Percentiles rank a stretch among this genome's conserved stretches.
Evolutionary conservation across 1,140 invertebrate genomes (phyloP).

Genomic region (Aporrectodea caliginosa): DNA sequence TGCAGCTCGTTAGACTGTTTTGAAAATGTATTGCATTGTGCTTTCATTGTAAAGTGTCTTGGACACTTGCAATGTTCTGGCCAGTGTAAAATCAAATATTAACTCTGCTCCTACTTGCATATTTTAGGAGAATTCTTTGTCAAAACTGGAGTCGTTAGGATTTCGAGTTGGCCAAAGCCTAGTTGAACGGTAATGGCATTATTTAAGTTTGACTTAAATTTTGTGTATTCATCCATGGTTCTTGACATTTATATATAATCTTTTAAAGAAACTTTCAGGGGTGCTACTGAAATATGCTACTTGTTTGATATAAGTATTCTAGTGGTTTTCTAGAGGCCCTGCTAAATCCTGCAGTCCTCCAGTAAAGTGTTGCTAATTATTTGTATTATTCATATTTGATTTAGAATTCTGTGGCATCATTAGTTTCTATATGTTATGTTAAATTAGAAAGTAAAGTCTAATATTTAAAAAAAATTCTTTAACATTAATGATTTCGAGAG

Average conservation of each 20-base stretch:
- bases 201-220: conserved; percentile 1
- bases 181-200: conserved; percentile 68
- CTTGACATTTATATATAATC: background rate
- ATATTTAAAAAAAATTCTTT: background rate
- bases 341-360: background rate
- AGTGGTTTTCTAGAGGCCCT: no score
- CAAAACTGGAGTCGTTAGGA: conserved; percentile 83
- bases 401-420: no score
- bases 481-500: background rate
- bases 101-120: conserved; percentile 47
- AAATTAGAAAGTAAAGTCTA: no score
- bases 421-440: no score
- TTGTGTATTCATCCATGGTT: background rate
- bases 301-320: conserved; percentile 4
- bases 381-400: no score
- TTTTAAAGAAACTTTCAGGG: background rate
- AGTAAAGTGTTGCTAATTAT: background rate
- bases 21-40: no score
- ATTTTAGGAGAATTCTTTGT: conserved; percentile 73
- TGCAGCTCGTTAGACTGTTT: no score
- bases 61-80: no score
- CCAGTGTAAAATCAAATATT: no score
- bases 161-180: conserved; percentile 87
- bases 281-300: background rate
- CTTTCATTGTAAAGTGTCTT: no score